phyloP scores from a whole-genome alignment of 2,888 invertebrate species.

The Chalcosyrphus nemorum region DNA sequence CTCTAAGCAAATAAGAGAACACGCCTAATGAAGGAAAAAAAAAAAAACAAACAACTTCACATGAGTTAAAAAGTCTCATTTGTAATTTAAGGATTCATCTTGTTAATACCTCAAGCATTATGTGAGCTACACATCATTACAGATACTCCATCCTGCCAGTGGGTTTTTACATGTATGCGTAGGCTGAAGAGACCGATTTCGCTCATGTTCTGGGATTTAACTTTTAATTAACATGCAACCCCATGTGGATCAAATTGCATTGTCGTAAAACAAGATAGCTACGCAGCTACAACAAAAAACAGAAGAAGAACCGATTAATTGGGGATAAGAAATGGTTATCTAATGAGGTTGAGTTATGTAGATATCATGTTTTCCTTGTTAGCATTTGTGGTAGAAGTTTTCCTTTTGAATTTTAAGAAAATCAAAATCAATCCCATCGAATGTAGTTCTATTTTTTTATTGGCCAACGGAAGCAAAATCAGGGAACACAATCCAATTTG shows the following conservation, averaged over 20 bases:
- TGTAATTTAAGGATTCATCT: not conserved
- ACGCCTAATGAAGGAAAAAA: not conserved
- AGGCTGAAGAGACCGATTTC: not conserved
- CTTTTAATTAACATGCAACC: not conserved
- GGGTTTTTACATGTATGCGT: not conserved
- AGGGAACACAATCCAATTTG: conserved; percentile 57
- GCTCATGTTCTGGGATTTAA: not conserved
- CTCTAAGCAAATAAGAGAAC: not conserved
- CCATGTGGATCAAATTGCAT: not conserved
- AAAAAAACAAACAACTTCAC: not conserved
- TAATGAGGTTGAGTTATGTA: not conserved
- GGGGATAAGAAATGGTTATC: not conserved
- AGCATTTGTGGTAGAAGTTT: not conserved
- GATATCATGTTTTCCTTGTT: not conserved
- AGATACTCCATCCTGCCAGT: no score
- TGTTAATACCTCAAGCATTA: not conserved
- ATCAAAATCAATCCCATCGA: not conserved
- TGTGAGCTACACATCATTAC: not conserved
- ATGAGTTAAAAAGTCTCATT: not conserved
- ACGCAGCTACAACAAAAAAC: no score
- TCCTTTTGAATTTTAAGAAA: not conserved
- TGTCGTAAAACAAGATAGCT: not conserved
- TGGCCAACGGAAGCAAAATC: not conserved
- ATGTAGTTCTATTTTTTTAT: conserved; percentile 11
- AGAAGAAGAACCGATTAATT: not conserved